Conservation (phyloP, 2,888 invertebrate genomes). For the Beris morrisii region DNA sequence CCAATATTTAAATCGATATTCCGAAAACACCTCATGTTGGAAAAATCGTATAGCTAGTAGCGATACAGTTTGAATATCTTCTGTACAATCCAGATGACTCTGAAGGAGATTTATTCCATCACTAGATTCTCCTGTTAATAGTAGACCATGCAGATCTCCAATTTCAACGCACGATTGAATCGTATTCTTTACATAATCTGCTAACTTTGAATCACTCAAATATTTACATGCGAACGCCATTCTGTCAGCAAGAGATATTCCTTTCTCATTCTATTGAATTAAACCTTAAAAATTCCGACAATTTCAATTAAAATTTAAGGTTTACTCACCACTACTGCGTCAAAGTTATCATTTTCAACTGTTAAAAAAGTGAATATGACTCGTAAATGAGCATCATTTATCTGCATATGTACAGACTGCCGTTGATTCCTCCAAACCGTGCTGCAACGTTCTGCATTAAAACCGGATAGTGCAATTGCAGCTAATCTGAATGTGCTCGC, state of each 20-base stretch:
- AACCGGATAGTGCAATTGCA: slow-evolving; percentile 84
- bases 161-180: slow-evolving; percentile 70
- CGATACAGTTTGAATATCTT: slow-evolving; percentile 90
- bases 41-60: slow-evolving; percentile 78
- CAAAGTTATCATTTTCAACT: slow-evolving; percentile 74
- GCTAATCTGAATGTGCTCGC: slow-evolving; percentile 49
- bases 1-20: slow-evolving; percentile 67
- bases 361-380: slow-evolving; percentile 90
- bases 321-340: slow-evolving; percentile 70
- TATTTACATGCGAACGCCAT: slow-evolving; percentile 90
- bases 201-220: slow-evolving; percentile 76
- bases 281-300: not conserved
- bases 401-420: slow-evolving; percentile 69
- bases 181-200: slow-evolving; percentile 75
- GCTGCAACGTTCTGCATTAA: slow-evolving; percentile 79
- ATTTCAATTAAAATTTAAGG: not conserved
- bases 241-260: slow-evolving; percentile 82
- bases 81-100: slow-evolving; percentile 81
- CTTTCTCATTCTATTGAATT: slow-evolving; percentile 72
- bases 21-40: slow-evolving; percentile 68
- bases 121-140: slow-evolving; percentile 77
- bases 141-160: slow-evolving; percentile 81
- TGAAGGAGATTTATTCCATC: slow-evolving; percentile 82
- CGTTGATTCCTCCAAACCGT: slow-evolving; percentile 76
- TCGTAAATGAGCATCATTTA: slow-evolving; percentile 87